A percentile compares a stretch with the other conserved stretches of the same genome.
phyloP scores from a whole-genome alignment of 2,888 invertebrate genomes.

The Temnothorax rugatulus region DNA sequence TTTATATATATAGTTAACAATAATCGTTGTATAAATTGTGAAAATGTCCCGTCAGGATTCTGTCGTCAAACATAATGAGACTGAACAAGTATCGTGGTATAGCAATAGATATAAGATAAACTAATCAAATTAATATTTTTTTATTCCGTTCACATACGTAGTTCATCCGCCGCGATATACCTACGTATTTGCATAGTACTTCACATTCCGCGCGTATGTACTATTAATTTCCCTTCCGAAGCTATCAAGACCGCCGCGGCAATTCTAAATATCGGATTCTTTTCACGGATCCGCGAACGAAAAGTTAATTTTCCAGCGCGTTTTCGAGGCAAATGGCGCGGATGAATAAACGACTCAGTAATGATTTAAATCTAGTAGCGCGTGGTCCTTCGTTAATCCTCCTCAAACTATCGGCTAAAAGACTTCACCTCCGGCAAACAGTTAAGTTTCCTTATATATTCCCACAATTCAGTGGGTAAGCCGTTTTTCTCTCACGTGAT shows the following conservation, averaged over 20 bases:
- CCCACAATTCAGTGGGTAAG: conserved; percentile 7
- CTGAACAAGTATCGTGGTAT: conserved; percentile 12
- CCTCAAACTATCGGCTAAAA: conserved; percentile 43
- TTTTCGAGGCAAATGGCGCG: conserved; percentile 47
- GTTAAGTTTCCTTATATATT: conserved; percentile 49
- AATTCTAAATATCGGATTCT: conserved; percentile 28
- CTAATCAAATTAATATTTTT: neutral
- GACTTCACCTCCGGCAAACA: conserved; percentile 53
- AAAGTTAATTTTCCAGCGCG: conserved; percentile 51
- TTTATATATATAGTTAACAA: neutral
- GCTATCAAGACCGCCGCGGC: neutral
- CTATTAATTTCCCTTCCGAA: neutral
- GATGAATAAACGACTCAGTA: conserved; percentile 56
- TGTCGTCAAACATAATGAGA: neutral
- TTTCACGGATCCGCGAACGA: conserved; percentile 20
- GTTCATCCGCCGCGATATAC: neutral
- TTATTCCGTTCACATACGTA: conserved; percentile 6
- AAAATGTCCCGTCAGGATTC: conserved; percentile 23
- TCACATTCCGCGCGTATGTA: neutral
- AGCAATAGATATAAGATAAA: conserved; percentile 29
- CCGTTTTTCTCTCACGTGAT: conserved; percentile 43
- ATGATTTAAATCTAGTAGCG: conserved; percentile 50
- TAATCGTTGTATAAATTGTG: conserved; percentile 37
- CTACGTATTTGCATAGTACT: conserved; percentile 33
- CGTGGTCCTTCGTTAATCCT: conserved; percentile 44